Conservation (phyloP, 2,888 invertebrate species). For the Leptopilina drosophilae region DNA sequence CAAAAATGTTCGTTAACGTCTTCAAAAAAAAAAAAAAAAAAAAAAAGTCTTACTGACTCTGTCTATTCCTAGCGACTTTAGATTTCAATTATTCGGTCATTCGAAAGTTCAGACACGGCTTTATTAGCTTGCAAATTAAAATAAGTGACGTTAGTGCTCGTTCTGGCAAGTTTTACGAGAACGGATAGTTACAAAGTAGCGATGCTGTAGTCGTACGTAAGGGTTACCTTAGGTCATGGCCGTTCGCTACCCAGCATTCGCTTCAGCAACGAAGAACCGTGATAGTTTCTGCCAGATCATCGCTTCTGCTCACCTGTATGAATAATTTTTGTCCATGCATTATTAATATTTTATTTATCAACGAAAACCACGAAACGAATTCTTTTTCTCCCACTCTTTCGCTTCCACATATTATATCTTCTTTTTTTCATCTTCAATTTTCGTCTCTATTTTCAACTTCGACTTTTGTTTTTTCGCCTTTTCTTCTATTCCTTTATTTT, state of each 20-base stretch:
- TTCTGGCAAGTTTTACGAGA: slow-evolving; percentile 24
- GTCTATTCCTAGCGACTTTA: background rate
- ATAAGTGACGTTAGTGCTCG: slow-evolving; percentile 7
- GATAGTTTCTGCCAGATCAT: slow-evolving; percentile 40
- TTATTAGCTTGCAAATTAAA: slow-evolving; percentile 2
- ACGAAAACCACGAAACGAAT: background rate
- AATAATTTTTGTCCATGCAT: slow-evolving; percentile 40
- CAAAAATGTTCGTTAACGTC: too few species aligned
- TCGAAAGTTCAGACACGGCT: slow-evolving; percentile 2
- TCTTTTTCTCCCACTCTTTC: background rate
- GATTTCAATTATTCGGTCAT: background rate
- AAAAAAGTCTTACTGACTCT: too few species aligned
- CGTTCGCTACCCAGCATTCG: slow-evolving; percentile 28
- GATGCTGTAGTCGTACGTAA: slow-evolving; percentile 30
- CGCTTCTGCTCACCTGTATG: slow-evolving; percentile 37
- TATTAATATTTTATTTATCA: slow-evolving; percentile 38
- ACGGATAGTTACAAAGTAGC: slow-evolving; percentile 23
- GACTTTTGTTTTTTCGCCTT: too few species aligned
- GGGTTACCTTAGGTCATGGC: slow-evolving; percentile 39
- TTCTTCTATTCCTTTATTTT: too few species aligned
- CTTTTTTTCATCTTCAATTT: too few species aligned
- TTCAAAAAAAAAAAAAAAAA: too few species aligned
- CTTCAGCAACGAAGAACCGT: slow-evolving; percentile 26
- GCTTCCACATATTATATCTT: too few species aligned
- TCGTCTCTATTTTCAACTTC: too few species aligned